Conservation (phyloP, 2,797 vertebrate genomes). For the Coregonus suidteri region DNA sequence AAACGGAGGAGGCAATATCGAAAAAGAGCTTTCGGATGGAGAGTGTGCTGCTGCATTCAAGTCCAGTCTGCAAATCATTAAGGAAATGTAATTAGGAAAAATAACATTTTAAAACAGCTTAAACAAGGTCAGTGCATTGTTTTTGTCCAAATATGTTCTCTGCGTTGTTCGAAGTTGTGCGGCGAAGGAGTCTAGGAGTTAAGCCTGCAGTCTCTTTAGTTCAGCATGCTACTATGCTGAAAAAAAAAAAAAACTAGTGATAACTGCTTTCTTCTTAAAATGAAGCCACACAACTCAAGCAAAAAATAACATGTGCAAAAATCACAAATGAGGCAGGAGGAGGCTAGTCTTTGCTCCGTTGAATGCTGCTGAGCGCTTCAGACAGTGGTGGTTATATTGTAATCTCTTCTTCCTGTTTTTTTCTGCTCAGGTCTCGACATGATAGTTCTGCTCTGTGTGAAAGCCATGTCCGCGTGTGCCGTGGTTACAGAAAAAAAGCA, state of each 20-base stretch:
- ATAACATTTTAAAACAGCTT: conserved; percentile 58
- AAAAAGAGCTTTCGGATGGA: conserved; percentile 69
- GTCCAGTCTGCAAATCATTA: conserved; percentile 78
- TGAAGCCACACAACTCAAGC: conserved; percentile 87
- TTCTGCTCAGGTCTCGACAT: conserved; percentile 63
- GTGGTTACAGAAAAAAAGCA: conserved; percentile 72
- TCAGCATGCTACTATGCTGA: conserved; percentile 71
- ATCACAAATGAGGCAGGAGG: conserved; percentile 76
- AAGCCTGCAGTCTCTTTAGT: conserved; percentile 73
- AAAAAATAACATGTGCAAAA: conserved; percentile 88
- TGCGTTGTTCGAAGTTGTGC: conserved; percentile 80
- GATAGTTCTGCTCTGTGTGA: conserved; percentile 53
- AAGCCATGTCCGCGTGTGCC: conserved; percentile 76
- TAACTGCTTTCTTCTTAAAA: conserved; percentile 60
- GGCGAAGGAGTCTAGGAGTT: conserved; percentile 71
- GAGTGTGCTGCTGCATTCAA: conserved; percentile 77
- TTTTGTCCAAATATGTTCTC: conserved; percentile 73
- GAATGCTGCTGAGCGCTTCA: conserved; percentile 68
- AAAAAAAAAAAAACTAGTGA: conserved; percentile 68
- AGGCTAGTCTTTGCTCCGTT: conserved; percentile 60
- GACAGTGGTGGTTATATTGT: conserved; percentile 49
- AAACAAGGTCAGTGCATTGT: conserved; percentile 89
- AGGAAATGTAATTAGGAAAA: conserved; percentile 62
- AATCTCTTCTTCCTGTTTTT: conserved; percentile 40
- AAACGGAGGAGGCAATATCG: conserved; percentile 68